phyloP scores from a whole-genome alignment of 2,888 invertebrate genomes.

The Caenorhabditis sulstoni region DNA sequence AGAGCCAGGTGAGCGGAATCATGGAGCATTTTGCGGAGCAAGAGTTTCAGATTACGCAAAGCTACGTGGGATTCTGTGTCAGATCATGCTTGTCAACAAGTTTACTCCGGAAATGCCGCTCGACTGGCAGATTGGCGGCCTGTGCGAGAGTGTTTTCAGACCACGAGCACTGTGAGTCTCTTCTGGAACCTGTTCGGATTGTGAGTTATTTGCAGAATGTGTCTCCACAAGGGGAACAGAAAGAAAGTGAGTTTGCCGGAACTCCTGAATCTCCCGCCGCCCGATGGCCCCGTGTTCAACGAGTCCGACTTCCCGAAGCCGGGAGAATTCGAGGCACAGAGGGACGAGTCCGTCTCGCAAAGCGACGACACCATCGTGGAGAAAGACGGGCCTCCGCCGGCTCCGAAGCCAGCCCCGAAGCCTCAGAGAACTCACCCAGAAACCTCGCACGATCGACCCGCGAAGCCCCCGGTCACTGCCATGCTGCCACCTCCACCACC shows the following conservation, averaged over 20 bases:
- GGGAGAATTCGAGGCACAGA: constrained; percentile 19
- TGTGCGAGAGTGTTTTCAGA: constrained; percentile 26
- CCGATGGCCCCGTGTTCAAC: not conserved
- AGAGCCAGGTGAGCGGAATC: constrained; percentile 15
- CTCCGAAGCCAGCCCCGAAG: not conserved
- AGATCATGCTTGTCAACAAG: constrained; percentile 30
- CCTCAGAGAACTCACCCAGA: not conserved
- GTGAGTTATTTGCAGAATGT: constrained; percentile 21
- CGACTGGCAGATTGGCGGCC: constrained; percentile 52
- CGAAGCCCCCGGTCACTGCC: not conserved
- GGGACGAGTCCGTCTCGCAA: constrained; percentile 45
- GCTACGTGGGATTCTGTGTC: constrained; percentile 42
- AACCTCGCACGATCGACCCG: not conserved
- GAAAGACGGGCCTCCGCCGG: constrained; percentile 42
- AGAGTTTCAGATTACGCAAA: constrained; percentile 42
- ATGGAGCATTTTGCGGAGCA: not conserved
- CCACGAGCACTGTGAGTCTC: constrained; percentile 24
- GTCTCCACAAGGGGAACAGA: constrained; percentile 26
- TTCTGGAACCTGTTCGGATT: not conserved
- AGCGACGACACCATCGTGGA: constrained; percentile 55
- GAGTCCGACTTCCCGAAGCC: constrained; percentile 33
- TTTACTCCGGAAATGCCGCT: constrained; percentile 43
- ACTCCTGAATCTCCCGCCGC: constrained; percentile 34
- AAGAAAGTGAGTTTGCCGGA: constrained; percentile 34
- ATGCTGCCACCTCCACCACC: not conserved